Percentiles rank a stretch among this genome's conserved stretches.
Conservation (phyloP, 2,113 vertebrate species). For the Pogona vitticeps region DNA sequence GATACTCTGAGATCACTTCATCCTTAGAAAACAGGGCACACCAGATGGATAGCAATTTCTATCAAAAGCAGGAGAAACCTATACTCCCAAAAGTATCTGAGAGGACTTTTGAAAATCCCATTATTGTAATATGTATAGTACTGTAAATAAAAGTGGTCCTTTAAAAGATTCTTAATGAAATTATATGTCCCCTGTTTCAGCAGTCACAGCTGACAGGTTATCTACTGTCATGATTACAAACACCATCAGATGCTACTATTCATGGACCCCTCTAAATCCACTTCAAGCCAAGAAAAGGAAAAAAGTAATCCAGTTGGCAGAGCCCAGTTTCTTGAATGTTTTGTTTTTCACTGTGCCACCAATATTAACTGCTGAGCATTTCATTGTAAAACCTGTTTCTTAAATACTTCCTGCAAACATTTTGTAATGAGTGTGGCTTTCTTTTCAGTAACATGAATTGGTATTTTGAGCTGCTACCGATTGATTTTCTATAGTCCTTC, state of each 20-base stretch:
- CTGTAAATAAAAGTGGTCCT: slow-evolving; percentile 64
- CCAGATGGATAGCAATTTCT: slow-evolving; percentile 29
- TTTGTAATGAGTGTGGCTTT: not conserved
- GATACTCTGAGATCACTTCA: slow-evolving; percentile 32
- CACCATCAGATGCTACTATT: not conserved
- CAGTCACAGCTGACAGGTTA: slow-evolving; percentile 23
- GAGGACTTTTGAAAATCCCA: slow-evolving; percentile 40
- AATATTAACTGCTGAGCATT: slow-evolving; percentile 13
- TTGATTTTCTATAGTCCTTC: slow-evolving; percentile 24
- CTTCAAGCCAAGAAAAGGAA: not conserved
- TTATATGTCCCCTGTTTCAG: slow-evolving; percentile 58
- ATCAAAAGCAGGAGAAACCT: slow-evolving; percentile 22
- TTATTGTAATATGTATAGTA: slow-evolving; percentile 11
- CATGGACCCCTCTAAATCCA: slow-evolving; percentile 12
- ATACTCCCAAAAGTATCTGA: slow-evolving; percentile 54
- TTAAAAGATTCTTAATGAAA: slow-evolving; percentile 60
- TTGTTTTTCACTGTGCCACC: slow-evolving; percentile 19
- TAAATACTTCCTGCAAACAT: slow-evolving; percentile 28
- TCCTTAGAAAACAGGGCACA: slow-evolving; percentile 27
- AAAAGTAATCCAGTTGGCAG: not conserved
- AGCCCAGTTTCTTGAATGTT: slow-evolving; percentile 21
- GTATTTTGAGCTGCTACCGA: slow-evolving; percentile 20
- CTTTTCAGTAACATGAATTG: slow-evolving; percentile 20
- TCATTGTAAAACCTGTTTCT: not conserved
- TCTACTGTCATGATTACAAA: slow-evolving; percentile 7